These are phyloP conservation scores for Heliconius congener DNA, from an alignment of 1,140 invertebrate species.

Conservation along the genomic window DNA sequence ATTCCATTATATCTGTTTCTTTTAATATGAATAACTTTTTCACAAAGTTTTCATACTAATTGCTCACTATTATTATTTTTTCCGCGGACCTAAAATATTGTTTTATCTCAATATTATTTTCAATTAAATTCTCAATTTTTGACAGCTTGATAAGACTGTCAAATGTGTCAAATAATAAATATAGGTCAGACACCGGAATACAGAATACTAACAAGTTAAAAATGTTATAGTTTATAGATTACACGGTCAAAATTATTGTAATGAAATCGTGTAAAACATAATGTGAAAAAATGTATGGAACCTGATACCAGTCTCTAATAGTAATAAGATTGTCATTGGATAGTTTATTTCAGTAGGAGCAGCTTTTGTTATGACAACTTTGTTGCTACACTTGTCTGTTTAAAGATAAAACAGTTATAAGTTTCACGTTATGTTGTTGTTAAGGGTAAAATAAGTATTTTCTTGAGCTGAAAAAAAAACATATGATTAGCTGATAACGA, in stretches of 20 bases:
- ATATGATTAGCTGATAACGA: too few relatives aligned
- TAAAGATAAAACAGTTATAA: too few relatives aligned
- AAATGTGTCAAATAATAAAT: background rate
- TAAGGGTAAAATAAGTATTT: too few relatives aligned
- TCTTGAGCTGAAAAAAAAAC: too few relatives aligned
- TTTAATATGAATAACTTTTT: background rate
- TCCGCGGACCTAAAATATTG: background rate
- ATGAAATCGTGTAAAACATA: too few relatives aligned
- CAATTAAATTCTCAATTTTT: background rate
- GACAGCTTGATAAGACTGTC: background rate
- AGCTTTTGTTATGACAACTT: too few relatives aligned
- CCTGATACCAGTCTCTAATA: too few relatives aligned
- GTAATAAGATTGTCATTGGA: too few relatives aligned
- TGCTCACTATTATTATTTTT: background rate
- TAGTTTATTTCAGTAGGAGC: too few relatives aligned
- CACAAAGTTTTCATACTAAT: background rate
- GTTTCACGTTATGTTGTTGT: too few relatives aligned
- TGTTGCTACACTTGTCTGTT: too few relatives aligned
- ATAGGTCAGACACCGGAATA: background rate
- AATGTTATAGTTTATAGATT: background rate
- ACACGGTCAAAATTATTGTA: background rate
- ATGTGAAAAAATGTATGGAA: too few relatives aligned
- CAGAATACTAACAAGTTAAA: background rate
- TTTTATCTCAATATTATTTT: background rate
- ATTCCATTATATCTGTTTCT: constrained; percentile 36